These are phyloP conservation scores for Polydesmus complanatus DNA, from an alignment of 2,888 invertebrate genomes.

Conservation along the genomic window DNA sequence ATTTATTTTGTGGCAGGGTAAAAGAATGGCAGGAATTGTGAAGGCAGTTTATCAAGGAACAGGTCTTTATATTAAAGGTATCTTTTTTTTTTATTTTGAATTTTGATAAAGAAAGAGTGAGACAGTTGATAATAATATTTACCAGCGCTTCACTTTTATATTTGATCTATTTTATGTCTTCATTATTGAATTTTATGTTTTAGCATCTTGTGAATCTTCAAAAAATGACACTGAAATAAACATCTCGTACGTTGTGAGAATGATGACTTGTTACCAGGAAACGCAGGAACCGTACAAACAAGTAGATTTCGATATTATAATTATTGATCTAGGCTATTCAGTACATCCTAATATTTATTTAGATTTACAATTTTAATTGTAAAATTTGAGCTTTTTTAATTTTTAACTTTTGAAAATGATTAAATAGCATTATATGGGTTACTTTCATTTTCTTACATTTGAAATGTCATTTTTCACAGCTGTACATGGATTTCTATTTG, in stretches of 20 bases:
- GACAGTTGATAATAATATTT: background rate
- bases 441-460: no score
- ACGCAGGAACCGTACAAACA: background rate
- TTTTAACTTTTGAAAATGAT: no score
- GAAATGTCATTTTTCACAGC: no score
- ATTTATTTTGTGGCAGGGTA: background rate
- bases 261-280: constrained; percentile 42
- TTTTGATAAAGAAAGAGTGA: no score
- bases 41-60: constrained; percentile 50
- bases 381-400: background rate
- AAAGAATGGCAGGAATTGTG: constrained; percentile 1
- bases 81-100: constrained; percentile 31
- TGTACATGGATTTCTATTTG: no score
- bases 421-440: no score
- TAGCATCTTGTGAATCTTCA: no score
- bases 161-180: no score
- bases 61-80: constrained; percentile 53
- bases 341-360: no score
- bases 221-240: constrained; percentile 26
- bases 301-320: no score
- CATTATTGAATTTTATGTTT: no score
- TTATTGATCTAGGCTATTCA: no score
- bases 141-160: background rate
- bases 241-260: constrained; percentile 39
- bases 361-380: background rate